Conservation (phyloP, 1,140 invertebrate genomes). For the Orius laevigatus region DNA sequence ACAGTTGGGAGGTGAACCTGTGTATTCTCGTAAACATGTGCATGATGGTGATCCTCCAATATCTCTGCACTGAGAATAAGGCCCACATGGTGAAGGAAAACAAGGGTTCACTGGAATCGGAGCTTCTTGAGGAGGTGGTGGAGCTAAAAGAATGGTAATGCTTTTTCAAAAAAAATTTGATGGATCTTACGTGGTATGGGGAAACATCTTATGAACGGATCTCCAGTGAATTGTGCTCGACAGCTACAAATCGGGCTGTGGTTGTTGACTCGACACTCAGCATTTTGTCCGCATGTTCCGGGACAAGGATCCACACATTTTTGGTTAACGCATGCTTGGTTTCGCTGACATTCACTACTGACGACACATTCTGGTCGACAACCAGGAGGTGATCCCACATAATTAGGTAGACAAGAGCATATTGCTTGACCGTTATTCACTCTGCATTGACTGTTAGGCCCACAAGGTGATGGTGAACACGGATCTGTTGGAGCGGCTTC, state of each 20-base stretch:
- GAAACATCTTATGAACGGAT: constrained; percentile 22
- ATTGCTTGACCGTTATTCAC: constrained; percentile 33
- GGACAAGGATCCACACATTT: constrained; percentile 38
- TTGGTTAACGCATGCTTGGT: constrained; percentile 37
- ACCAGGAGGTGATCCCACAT: constrained; percentile 33
- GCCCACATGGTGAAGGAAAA: constrained; percentile 37
- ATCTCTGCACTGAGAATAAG: constrained; percentile 42
- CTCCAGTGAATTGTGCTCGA: constrained; percentile 22
- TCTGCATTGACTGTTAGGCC: constrained; percentile 37
- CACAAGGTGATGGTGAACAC: constrained; percentile 37
- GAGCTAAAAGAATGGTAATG: constrained; percentile 21
- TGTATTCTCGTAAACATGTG: constrained; percentile 44
- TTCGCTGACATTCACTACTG: constrained; percentile 35
- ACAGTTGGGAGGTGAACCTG: constrained; percentile 57
- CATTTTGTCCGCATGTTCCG: constrained; percentile 36
- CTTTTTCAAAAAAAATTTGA: not conserved
- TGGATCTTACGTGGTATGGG: constrained; percentile 27
- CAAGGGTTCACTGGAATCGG: constrained; percentile 22
- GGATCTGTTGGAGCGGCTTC: constrained; percentile 15
- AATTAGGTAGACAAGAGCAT: constrained; percentile 37
- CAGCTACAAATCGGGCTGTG: constrained; percentile 32
- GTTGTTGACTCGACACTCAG: constrained; percentile 29
- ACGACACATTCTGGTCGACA: constrained; percentile 38
- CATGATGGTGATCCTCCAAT: constrained; percentile 42
- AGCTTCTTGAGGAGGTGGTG: constrained; percentile 13